phyloP scores from a whole-genome alignment of 2,888 invertebrate species.

The Gymnosoma rotundatum region DNA sequence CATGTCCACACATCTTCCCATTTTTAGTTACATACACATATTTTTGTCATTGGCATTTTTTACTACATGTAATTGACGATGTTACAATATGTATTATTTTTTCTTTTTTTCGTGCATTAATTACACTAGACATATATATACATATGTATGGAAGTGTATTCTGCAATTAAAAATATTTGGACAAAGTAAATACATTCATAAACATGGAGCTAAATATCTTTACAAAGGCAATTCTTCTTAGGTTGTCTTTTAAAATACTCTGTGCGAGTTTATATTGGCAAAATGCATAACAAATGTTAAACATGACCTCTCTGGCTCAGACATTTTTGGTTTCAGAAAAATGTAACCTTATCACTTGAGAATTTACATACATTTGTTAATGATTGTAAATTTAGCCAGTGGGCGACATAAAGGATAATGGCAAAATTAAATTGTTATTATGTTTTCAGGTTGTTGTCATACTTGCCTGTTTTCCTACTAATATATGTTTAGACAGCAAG shows the following conservation, averaged over 20 bases:
- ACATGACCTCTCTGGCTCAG: conserved; percentile 56
- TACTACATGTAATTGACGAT: conserved; percentile 57
- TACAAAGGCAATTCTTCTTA: conserved; percentile 9
- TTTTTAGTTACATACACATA: not conserved
- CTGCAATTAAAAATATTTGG: not conserved
- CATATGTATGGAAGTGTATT: too few species aligned
- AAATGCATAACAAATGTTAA: conserved; percentile 38
- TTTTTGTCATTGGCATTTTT: conserved; percentile 20
- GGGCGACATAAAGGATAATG: not conserved
- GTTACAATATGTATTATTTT: conserved; percentile 36
- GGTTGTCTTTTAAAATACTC: not conserved
- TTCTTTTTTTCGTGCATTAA: not conserved
- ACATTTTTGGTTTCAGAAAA: conserved; percentile 21
- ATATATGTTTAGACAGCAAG: conserved; percentile 30
- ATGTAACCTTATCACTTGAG: conserved; percentile 18
- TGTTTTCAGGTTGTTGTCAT: conserved; percentile 33
- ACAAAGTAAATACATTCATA: not conserved
- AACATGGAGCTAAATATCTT: not conserved
- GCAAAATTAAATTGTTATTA: conserved; percentile 3
- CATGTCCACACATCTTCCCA: not conserved
- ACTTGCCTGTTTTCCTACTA: conserved; percentile 13
- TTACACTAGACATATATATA: not conserved
- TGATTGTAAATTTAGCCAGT: conserved; percentile 42
- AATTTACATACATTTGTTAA: not conserved
- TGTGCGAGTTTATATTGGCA: not conserved